phyloP scores from a whole-genome alignment of 2,113 vertebrate species.

The Marmota monax region DNA sequence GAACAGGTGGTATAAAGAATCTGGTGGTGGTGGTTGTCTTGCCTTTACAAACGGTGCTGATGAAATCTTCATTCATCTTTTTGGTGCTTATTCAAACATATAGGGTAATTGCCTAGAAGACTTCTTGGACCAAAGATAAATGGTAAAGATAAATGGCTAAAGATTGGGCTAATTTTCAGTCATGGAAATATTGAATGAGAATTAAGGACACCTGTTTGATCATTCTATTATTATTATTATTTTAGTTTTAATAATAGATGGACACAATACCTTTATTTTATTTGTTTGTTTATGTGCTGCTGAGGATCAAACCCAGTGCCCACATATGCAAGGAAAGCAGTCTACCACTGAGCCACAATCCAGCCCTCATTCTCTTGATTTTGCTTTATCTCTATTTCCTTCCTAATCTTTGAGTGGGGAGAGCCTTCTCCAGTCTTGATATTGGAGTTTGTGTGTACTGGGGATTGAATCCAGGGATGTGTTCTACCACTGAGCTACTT shows the following conservation, averaged over 20 bases:
- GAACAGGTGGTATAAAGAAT: background rate
- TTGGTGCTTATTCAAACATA: background rate
- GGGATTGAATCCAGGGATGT: background rate
- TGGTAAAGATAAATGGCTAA: background rate
- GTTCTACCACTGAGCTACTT: background rate
- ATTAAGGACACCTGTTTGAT: background rate
- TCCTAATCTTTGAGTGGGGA: background rate
- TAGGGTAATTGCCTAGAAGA: background rate
- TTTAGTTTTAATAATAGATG: too few species aligned
- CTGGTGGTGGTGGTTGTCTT: background rate
- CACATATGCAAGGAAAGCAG: too few species aligned
- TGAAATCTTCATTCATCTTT: background rate
- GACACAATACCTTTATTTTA: too few species aligned
- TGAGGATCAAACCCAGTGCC: too few species aligned
- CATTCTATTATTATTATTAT: background rate
- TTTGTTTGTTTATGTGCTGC: too few species aligned
- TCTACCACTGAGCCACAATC: too few species aligned
- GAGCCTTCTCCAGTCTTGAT: constrained; percentile 28
- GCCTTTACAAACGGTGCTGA: background rate
- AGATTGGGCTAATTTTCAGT: background rate
- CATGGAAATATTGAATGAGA: background rate
- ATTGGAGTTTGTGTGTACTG: background rate
- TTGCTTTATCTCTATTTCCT: background rate
- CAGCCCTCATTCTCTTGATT: background rate
- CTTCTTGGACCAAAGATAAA: background rate